Evolutionary conservation across 2,797 vertebrate genomes (phyloP), one percentile per base, ranked within the genome.

Genomic region (Hemibagrus guttatus): DNA sequence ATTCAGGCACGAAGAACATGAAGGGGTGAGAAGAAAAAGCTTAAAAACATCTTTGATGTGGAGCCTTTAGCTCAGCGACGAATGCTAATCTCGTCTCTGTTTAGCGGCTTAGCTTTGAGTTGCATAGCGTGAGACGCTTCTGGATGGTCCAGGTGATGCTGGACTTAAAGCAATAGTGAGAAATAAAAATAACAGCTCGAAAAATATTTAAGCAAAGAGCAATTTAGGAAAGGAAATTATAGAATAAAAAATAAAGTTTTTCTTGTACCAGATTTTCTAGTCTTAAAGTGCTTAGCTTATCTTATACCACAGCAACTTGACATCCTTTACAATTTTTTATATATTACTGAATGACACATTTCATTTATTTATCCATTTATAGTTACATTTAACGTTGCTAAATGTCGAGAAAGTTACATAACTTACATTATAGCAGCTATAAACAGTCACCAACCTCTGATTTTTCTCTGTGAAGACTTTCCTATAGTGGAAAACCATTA

Each of bases 121-220:
- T 84, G 85, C 66, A 74, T 89, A 84, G 88, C 89, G 90, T 91
- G 92, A 95, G 94, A 94, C 91, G 91, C 91, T 92, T 95, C 92
- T 94, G 93, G 90, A 94, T 93, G 93, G 94, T 95, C 94, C 95
- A 95, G 94, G 94, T 96, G 93, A 94, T 94, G 94, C 91, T 94
- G 31, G 68, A 81, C 49, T 12, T 81, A 81, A 85, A 54, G 56
- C 46, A 81, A 46, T n/a, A 46, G 64, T 42, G 35, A 75, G 69
- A 23, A 61, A 11, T 28, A 14, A 52, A 52, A 76, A 58, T 19
- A 66, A 79, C 14, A 26, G n/a, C 13, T 46, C 31, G 71, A 9
- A 69, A 56, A 59, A 68, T 17, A 31, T 12, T 12, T 14, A 6
- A 49, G 14, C 35, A 11, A 9, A 11, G 16, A 59, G 39, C 21